Percentiles rank a stretch among this genome's conserved stretches.
Evolutionary conservation across 2,113 vertebrate genomes (phyloP).

Genomic region (Tretioscincus oriximinensis): DNA sequence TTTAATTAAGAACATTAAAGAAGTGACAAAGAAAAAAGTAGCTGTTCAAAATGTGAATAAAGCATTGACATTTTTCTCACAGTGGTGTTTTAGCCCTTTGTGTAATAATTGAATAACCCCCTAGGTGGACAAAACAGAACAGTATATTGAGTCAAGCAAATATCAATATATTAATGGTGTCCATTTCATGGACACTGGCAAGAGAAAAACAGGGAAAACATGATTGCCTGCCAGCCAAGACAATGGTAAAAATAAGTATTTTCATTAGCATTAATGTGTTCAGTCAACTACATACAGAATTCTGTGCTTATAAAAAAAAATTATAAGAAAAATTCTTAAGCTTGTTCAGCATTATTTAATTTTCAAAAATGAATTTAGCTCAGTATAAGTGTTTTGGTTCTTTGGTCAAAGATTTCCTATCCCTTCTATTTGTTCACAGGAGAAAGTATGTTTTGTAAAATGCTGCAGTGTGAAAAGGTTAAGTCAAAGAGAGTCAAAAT

Average conservation of each 20-base stretch:
- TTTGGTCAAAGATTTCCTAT: too few species aligned
- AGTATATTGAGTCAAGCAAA: conserved; percentile 2
- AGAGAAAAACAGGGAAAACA: conserved; percentile 18
- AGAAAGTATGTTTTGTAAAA: not conserved
- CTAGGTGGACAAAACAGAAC: conserved; percentile 6
- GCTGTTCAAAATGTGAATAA: not conserved
- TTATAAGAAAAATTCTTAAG: not conserved
- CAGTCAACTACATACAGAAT: conserved; percentile 7
- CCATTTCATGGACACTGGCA: conserved; percentile 15
- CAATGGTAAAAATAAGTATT: accelerated
- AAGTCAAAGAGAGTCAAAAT: not conserved
- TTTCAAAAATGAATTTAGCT: not conserved
- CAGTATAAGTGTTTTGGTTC: not conserved
- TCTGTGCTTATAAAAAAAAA: not conserved
- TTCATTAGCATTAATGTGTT: conserved; percentile 12
- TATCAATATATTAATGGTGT: conserved; percentile 35
- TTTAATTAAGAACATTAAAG: not conserved
- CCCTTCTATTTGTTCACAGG: not conserved
- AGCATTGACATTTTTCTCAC: conserved; percentile 4
- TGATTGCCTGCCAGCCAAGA: not conserved
- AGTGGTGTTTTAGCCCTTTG: conserved; percentile 15
- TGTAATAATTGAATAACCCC: conserved; percentile 12
- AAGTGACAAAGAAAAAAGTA: not conserved
- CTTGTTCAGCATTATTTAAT: not conserved
- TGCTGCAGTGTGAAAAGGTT: not conserved